Base-by-base conservation (phyloP, 2,888 invertebrate genomes). In the Phytoseiulus persimilis region DNA sequence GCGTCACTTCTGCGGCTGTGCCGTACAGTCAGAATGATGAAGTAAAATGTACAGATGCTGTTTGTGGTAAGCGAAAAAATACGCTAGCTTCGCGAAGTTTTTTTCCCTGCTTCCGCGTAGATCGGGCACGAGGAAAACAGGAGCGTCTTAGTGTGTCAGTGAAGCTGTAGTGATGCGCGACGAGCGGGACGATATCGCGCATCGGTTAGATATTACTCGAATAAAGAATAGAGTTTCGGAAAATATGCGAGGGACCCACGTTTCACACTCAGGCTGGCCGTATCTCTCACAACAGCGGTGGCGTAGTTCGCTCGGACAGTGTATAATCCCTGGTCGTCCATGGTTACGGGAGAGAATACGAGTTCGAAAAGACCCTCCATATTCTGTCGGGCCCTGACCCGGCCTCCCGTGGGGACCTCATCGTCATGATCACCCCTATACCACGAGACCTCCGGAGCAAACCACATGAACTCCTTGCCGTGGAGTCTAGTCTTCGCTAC, bases 271-370 rank as follows among this genome's bases (percentile, higher is more conserved):
- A 94, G 92, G 90, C 93, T 93, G 9, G 93, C 93, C 33, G 92
- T 92, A 90, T 92, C 92, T 90, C 92, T 92, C 2, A 92, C 92
- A 65, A 91, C 91, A 33, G 93, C 93, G 87, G 92, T 93, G 84
- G 92, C 92, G 91, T 93, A 93, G 83, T 92, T 91, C 90, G 93
- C 93, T 87, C 92, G 91, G 91, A 93, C 93, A 3, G 92, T 92
- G 91, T 93, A 93, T 90, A 92, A 92, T 33, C 93, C 93, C 83
- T 93, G 92, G 91, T 94, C 93, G 89, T 93, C 93, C 32, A 92
- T 92, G 90, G 92, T 92, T 0, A 92, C 92, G 90, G 39, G 33
- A 11, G 32, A n/a, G 87, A 33, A 39, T 33, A 87, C 87, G 11
- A 31, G 45, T 23, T 87, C 33, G 87, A 87, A 87, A 45, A 87